These are phyloP conservation scores for Drosophila sp. DNA, from an alignment of 1,140 invertebrate species.

Conservation along the genomic window DNA sequence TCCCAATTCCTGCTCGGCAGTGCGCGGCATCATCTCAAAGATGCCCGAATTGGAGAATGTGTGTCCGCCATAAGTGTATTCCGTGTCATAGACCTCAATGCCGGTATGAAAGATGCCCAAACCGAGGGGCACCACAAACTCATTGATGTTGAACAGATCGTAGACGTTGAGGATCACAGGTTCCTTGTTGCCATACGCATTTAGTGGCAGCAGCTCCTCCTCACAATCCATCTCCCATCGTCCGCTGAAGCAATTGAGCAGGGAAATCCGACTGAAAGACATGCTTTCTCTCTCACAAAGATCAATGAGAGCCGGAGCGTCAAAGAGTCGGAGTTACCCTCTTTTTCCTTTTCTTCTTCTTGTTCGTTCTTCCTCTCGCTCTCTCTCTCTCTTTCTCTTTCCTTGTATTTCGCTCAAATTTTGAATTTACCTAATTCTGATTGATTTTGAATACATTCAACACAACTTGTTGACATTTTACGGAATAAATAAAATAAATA, in stretches of 20 bases:
- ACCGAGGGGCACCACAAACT: constrained; percentile 96
- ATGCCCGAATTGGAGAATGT: constrained; percentile 93
- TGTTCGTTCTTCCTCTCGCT: neutral
- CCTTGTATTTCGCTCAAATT: constrained; percentile 12
- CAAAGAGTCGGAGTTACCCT: neutral
- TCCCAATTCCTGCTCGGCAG: constrained; percentile 94
- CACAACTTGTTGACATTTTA: constrained; percentile 40
- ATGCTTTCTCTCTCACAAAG: neutral
- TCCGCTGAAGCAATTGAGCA: constrained; percentile 29
- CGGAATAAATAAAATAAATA: constrained; percentile 2
- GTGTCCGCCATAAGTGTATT: constrained; percentile 98
- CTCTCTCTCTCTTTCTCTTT: neutral
- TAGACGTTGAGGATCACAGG: constrained; percentile 66
- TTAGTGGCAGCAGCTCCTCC: constrained; percentile 35
- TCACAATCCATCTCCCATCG: constrained; percentile 5
- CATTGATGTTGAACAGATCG: constrained; percentile 86
- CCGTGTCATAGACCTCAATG: constrained; percentile 96
- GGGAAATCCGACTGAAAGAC: constrained; percentile 32
- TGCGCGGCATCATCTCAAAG: constrained; percentile 96
- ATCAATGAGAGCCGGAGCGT: too few species aligned
- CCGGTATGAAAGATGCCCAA: constrained; percentile 99
- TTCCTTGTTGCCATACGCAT: constrained; percentile 18
- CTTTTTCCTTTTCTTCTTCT: neutral
- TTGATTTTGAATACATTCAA: constrained; percentile 25
- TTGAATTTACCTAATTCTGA: constrained; percentile 34